Evolutionary conservation across 2,888 invertebrate genomes (phyloP).

Genomic region (Lasioglossum villosulum): DNA sequence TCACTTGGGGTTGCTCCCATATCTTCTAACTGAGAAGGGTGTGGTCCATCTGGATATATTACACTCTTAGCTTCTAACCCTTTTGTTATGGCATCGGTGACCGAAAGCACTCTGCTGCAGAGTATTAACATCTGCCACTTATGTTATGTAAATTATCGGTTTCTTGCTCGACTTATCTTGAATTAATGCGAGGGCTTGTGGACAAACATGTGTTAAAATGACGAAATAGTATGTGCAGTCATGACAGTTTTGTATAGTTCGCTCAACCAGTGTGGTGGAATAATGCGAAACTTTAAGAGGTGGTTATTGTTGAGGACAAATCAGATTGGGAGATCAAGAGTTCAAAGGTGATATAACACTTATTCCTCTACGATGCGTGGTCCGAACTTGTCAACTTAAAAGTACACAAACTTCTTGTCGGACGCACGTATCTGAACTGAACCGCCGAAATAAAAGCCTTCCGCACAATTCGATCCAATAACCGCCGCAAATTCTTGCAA

Average conservation of each 20-base stretch:
- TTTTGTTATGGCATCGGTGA: neutral
- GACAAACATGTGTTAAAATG: neutral
- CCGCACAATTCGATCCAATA: neutral
- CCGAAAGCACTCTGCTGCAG: neutral
- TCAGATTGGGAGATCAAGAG: too few species aligned
- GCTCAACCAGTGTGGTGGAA: neutral
- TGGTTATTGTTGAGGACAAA: neutral
- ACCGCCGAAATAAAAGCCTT: neutral
- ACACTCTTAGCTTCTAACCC: neutral
- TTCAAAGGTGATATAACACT: too few species aligned
- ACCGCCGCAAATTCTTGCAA: neutral
- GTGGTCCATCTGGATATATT: neutral
- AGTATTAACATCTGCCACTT: neutral
- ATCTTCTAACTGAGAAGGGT: neutral
- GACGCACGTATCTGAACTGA: neutral
- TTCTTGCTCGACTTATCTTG: neutral
- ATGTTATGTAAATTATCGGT: neutral
- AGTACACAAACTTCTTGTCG: too few species aligned
- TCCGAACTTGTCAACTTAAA: neutral
- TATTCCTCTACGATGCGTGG: too few species aligned
- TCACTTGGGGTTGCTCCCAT: neutral
- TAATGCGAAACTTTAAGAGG: neutral
- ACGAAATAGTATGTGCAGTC: neutral
- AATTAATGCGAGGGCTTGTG: neutral
- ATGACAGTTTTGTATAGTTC: neutral